These are phyloP conservation scores for Henicopernis longicauda DNA, from an alignment of 2,113 vertebrate genomes.

Conservation along the genomic window DNA sequence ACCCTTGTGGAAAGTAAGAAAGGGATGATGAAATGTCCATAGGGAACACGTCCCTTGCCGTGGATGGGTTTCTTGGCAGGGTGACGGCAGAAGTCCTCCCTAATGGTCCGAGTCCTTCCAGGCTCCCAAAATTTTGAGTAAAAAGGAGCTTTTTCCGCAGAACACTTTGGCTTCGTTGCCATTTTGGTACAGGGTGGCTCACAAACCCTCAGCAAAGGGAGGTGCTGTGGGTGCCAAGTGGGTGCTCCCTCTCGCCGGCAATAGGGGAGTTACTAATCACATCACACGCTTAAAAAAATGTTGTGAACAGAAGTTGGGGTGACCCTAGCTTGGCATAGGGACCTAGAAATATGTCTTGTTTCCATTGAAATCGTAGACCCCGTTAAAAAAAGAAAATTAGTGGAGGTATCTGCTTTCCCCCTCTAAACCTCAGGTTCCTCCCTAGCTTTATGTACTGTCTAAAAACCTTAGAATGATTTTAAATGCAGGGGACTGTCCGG, in stretches of 20 bases:
- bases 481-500: not conserved
- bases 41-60: accelerated
- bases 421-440: not conserved
- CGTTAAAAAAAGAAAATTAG: not conserved
- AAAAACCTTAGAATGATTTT: not conserved
- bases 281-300: not conserved
- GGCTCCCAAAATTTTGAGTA: not conserved
- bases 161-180: not conserved
- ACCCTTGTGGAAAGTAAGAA: not conserved
- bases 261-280: not conserved
- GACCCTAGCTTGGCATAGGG: not conserved
- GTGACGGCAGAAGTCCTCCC: not conserved
- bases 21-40: not conserved
- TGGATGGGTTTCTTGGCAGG: not conserved
- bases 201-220: not conserved
- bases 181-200: not conserved
- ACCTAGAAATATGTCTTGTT: not conserved
- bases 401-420: not conserved
- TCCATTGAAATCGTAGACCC: not conserved
- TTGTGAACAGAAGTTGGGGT: not conserved
- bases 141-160: not conserved
- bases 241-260: not conserved
- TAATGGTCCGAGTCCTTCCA: not conserved
- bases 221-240: not conserved
- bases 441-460: not conserved